Conservation (phyloP, 2,888 invertebrate genomes). For the Odontocolon sp. region DNA sequence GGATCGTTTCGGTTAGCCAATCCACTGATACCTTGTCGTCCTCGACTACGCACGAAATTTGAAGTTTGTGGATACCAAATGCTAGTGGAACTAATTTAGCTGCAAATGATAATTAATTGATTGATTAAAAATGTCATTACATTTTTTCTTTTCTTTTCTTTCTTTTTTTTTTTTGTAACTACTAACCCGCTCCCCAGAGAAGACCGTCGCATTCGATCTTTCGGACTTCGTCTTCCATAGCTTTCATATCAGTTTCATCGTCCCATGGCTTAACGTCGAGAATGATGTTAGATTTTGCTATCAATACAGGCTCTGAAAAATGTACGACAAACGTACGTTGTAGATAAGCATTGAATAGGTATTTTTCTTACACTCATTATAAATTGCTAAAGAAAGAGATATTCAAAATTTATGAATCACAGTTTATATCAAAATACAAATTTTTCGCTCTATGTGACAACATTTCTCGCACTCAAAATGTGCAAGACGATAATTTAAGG, state of each 20-base stretch:
- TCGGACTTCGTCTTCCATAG: constrained; percentile 91
- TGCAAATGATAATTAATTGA: constrained; percentile 73
- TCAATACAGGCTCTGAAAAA: constrained; percentile 88
- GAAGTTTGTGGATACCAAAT: constrained; percentile 95
- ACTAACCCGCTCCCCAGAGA: constrained; percentile 93
- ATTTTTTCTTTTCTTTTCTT: not conserved
- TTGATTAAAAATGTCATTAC: constrained; percentile 28
- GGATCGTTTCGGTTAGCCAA: constrained; percentile 93
- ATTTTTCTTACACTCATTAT: no score
- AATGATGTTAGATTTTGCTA: constrained; percentile 97
- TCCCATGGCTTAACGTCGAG: constrained; percentile 97
- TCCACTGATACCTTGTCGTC: constrained; percentile 97
- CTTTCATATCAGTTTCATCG: constrained; percentile 96
- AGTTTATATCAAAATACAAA: no score
- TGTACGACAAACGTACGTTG: constrained; percentile 48
- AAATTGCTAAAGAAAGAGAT: no score
- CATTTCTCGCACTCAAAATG: no score
- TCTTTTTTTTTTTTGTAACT: constrained; percentile 3
- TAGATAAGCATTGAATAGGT: no score
- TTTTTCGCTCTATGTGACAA: no score
- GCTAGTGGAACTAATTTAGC: constrained; percentile 95
- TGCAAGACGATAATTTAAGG: no score
- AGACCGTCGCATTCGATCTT: constrained; percentile 91
- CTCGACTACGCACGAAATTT: constrained; percentile 96
- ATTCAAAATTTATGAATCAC: no score